Evolutionary conservation across 2,113 vertebrate species (phyloP), one percentile per base, ranked within the genome.

Genomic region (Jaculus jaculus): DNA sequence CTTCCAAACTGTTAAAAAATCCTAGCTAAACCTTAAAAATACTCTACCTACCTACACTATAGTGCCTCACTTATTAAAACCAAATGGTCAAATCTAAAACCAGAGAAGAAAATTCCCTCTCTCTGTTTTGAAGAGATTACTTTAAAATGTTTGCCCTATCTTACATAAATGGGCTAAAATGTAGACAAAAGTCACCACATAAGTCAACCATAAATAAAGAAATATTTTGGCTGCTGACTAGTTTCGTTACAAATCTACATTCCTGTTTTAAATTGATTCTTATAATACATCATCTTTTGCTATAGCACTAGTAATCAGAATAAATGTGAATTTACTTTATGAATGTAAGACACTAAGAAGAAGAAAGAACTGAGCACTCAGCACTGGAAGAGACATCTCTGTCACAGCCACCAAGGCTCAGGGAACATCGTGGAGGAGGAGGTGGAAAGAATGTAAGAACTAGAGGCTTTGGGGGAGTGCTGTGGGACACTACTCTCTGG

Each of bases 221-320:
- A 82, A 60, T 69, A 28, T n/a, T 47, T 87, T 84, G 75, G 32
- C 4, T 66, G 82, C 87, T 87, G 6, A 32, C 5, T 74, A 11
- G 32, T 85, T 86, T 84, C 20, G 75, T 82, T 83, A 79, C 81
- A 92, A 90, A 75, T 84, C 18, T 61, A 81, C 20, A 68, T 58
- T 34, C 7, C 47, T 93, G 1, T 68, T 93, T 89, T 18, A 58
- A 92, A 58, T 89, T 61, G 7, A 47, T 75, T 87, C 21, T 77
- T 75, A 60, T 2, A 78, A n/a, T 5, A 15, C 80, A 71, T 61
- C 78, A 28, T 90, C 42, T 5, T 73, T 85, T 92, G 24, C 23
- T 54, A 85, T 77, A 54, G 32, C 66, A 77, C 47, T 79, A 90
- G 39, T 47, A 86, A 79, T 16, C 20, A 82, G 23, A 77, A 66